Base-by-base conservation (phyloP, 1,140 invertebrate species). In the Drosophila busckii region DNA sequence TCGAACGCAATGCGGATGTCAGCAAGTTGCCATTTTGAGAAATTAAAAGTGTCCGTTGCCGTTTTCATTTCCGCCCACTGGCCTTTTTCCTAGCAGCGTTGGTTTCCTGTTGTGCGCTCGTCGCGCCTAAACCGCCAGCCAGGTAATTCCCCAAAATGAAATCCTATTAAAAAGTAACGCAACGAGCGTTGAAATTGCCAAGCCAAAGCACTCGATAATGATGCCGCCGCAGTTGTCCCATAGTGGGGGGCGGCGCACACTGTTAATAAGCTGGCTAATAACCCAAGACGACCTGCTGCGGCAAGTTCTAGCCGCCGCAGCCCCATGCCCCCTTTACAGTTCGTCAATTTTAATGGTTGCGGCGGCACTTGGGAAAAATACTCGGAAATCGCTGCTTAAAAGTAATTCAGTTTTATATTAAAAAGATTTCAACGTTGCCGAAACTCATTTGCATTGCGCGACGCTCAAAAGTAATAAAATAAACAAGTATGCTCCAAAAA, bases 321-420 rank as follows among this genome's bases (percentile, higher is more conserved):
- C 23, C 12, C 9, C 9, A n/a, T 19, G 20, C 13, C 13, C 16
- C 66, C 67, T 85, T 85, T 71, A 85, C 82, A 85, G 82, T 85
- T 85, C 82, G 82, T 85, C 82, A 85, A 85, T 85, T 85, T 85
- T 85, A 84, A 85, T 82, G 64, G 62, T 6, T 38, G 25, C 31
- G 22, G 46, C 12, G 25, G 26, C 26, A 40, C 31, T 28, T 16
- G 38, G 63, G 64, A 80, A 58, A n/a, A n/a, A 59, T 41, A 73
- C 75, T 82, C 69, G 75, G 75, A 80, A 80, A 80, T 80, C 75
- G 75, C 75, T 69, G 75, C 75, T 69, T n/a, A 75, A 80, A 80
- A 82, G 75, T 80, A 80, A 80, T 80, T 80, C 75, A 80, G 69
- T 80, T 80, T 80, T 80, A 80, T 82, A 80, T 80, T 80, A 80